phyloP scores from a whole-genome alignment of 2,113 vertebrate genomes.

The Ctenodactylus gundi region DNA sequence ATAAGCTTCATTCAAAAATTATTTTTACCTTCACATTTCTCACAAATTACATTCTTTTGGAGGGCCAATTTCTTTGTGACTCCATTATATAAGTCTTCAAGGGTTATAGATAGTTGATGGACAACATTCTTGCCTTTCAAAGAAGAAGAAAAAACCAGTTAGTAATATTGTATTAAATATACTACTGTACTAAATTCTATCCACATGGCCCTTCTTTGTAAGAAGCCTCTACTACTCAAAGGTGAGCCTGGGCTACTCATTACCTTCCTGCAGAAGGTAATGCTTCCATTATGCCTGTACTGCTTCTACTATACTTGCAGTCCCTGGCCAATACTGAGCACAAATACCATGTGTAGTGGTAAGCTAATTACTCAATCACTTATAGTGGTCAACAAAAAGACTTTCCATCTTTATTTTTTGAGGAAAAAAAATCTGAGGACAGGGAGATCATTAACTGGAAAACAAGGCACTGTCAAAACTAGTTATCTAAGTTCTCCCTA shows the following conservation, averaged over 20 bases:
- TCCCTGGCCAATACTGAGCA: not conserved
- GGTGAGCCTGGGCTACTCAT: no score
- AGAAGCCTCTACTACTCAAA: not conserved
- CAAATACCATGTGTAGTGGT: not conserved
- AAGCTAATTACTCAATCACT: not conserved
- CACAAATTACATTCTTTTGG: slow-evolving; percentile 97
- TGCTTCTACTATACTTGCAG: no score
- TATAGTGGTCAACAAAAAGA: not conserved
- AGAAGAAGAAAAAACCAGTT: not conserved
- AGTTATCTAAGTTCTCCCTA: not conserved
- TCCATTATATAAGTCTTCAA: slow-evolving; percentile 96
- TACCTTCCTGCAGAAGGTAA: not conserved
- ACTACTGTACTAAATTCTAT: not conserved
- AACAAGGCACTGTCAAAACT: not conserved
- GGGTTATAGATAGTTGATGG: slow-evolving; percentile 93
- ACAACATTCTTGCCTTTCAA: slow-evolving; percentile 94
- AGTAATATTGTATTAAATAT: not conserved
- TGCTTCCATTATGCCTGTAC: not conserved
- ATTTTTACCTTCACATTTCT: slow-evolving; percentile 94
- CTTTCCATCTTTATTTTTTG: not conserved
- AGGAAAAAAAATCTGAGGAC: not conserved
- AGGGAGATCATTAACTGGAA: not conserved
- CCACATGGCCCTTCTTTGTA: not conserved
- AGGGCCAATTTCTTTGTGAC: slow-evolving; percentile 94
- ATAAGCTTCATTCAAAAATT: not conserved